phyloP scores from a whole-genome alignment of 2,888 invertebrate genomes.

The Agrotis puta region DNA sequence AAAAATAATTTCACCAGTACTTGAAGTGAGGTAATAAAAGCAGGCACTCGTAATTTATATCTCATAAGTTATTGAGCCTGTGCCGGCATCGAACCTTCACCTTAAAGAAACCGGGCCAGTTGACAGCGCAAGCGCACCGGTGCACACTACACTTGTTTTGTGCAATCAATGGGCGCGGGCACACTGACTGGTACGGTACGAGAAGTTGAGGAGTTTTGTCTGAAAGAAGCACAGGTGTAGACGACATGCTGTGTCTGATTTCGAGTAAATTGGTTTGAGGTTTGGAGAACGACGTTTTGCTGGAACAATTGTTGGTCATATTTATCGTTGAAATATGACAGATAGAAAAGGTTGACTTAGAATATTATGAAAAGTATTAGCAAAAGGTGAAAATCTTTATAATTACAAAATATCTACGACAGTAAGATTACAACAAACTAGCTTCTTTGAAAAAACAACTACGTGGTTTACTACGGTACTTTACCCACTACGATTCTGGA shows the following conservation, averaged over 20 bases:
- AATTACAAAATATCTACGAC: too few species aligned
- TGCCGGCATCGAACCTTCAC: conserved; percentile 72
- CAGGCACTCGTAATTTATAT: conserved; percentile 65
- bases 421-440: too few species aligned
- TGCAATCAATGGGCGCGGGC: conserved; percentile 59
- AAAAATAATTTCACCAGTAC: conserved; percentile 20
- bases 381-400: too few species aligned
- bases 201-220: neutral
- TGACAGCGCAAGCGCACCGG: conserved; percentile 62
- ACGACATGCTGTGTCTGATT: too few species aligned
- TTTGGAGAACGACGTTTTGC: too few species aligned
- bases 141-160: conserved; percentile 62
- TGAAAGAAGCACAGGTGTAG: neutral
- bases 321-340: too few species aligned
- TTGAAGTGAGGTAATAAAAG: conserved; percentile 46
- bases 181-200: conserved; percentile 38
- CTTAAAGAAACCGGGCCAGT: conserved; percentile 79
- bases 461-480: neutral
- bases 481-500: conserved; percentile 11
- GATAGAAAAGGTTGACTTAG: too few species aligned
- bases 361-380: too few species aligned
- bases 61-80: conserved; percentile 65
- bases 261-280: too few species aligned
- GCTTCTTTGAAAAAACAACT: too few species aligned
- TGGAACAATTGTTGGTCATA: too few species aligned